These are phyloP conservation scores for Luperina nickerlii DNA, from an alignment of 2,888 invertebrate species.

Conservation along the genomic window DNA sequence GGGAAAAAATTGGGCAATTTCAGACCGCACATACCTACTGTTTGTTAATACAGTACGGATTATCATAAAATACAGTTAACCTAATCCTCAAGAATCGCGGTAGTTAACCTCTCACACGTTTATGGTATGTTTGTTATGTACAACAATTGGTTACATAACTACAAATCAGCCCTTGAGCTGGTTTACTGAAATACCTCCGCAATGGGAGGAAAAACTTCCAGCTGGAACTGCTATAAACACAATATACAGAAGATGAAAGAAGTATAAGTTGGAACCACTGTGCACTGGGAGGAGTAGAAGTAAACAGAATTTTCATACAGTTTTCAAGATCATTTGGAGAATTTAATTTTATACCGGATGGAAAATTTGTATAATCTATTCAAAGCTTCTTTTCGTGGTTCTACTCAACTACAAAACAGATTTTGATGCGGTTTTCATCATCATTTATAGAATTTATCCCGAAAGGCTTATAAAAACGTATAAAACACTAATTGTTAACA, in stretches of 20 bases:
- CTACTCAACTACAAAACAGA: no score
- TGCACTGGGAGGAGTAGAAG: not conserved
- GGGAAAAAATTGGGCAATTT: not conserved
- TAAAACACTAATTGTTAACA: not conserved
- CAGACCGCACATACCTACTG: not conserved
- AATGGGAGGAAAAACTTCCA: slow-evolving; percentile 6
- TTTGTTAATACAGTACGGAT: not conserved
- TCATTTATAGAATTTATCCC: not conserved
- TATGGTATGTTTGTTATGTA: not conserved
- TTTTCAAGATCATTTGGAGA: not conserved
- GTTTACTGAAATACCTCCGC: slow-evolving; percentile 18
- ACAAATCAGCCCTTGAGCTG: slow-evolving; percentile 20
- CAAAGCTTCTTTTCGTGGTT: no score
- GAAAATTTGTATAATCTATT: not conserved
- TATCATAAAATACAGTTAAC: not conserved
- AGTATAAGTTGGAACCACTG: not conserved
- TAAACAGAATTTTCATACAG: not conserved
- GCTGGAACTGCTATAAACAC: slow-evolving; percentile 2
- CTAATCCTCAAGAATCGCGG: not conserved
- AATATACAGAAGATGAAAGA: not conserved
- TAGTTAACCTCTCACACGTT: not conserved
- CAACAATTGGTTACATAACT: slow-evolving; percentile 3
- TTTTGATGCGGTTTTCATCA: not conserved
- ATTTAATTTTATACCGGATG: no score
- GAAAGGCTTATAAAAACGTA: no score